These are phyloP conservation scores for Digitonthophagus gazella DNA, from an alignment of 2,888 invertebrate genomes.

Conservation along the genomic window DNA sequence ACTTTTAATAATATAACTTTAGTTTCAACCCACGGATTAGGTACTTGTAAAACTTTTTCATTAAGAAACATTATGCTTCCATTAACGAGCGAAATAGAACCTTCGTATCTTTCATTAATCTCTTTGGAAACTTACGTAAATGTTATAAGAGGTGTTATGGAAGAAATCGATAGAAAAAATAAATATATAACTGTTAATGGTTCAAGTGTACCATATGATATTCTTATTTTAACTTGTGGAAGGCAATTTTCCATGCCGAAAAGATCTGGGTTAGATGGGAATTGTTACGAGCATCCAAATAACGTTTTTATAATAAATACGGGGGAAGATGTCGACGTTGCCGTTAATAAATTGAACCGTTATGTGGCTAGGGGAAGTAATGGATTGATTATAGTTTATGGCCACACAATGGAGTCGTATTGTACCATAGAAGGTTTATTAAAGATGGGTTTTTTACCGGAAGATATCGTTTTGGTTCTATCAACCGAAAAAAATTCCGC, in stretches of 20 bases:
- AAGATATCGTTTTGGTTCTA: slow-evolving; percentile 47
- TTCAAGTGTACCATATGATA: slow-evolving; percentile 49
- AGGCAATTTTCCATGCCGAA: slow-evolving; percentile 54
- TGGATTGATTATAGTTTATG: slow-evolving; percentile 52
- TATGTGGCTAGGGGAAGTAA: slow-evolving; percentile 35
- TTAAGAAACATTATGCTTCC: slow-evolving; percentile 53
- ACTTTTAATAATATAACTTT: slow-evolving; percentile 70
- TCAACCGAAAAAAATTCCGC: slow-evolving; percentile 42
- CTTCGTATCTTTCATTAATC: slow-evolving; percentile 15
- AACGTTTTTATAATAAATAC: slow-evolving; percentile 61
- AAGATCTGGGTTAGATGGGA: background rate
- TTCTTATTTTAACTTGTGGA: slow-evolving; percentile 52
- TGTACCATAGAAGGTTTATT: slow-evolving; percentile 53
- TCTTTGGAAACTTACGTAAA: slow-evolving; percentile 56
- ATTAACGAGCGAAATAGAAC: slow-evolving; percentile 46
- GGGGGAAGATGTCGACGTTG: slow-evolving; percentile 51
- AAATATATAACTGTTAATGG: slow-evolving; percentile 55
- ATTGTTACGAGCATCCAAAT: slow-evolving; percentile 46
- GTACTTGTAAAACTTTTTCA: slow-evolving; percentile 44
- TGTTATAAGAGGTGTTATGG: slow-evolving; percentile 57
- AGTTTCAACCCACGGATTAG: slow-evolving; percentile 64
- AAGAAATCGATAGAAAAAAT: slow-evolving; percentile 57
- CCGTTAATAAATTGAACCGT: slow-evolving; percentile 44
- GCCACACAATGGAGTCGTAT: slow-evolving; percentile 53
- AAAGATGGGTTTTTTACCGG: slow-evolving; percentile 49